A percentile compares a stretch with the other conserved stretches of the same genome.
Evolutionary conservation across 2,797 vertebrate species (phyloP).

Genomic region (Neosilurus mollespiculum): DNA sequence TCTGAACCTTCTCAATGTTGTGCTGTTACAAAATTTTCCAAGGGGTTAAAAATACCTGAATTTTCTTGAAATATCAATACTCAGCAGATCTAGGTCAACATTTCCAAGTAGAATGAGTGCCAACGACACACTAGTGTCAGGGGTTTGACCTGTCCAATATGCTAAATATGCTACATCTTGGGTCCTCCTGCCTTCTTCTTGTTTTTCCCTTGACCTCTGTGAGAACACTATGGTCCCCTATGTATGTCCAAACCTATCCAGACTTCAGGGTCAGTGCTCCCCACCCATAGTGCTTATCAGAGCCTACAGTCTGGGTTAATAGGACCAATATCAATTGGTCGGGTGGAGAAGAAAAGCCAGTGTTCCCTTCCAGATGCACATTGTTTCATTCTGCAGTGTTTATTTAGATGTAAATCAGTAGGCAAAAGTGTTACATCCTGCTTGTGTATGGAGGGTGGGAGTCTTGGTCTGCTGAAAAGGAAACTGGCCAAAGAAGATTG

Average conservation of each 20-base stretch:
- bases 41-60: too few species aligned
- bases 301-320: conserved; percentile 80
- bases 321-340: conserved; percentile 75
- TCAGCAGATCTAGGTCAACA: not conserved
- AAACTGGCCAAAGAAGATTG: conserved; percentile 80
- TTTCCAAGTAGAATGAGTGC: not conserved
- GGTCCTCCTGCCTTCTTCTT: not conserved
- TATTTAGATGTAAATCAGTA: conserved; percentile 94
- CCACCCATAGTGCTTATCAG: conserved; percentile 79
- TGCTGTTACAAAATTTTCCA: too few species aligned
- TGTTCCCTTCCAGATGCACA: conserved; percentile 81
- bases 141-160: not conserved
- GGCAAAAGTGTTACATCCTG: conserved; percentile 90
- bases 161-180: not conserved
- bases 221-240: conserved; percentile 35
- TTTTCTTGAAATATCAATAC: not conserved
- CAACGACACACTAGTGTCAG: not conserved
- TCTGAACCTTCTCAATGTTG: too few species aligned
- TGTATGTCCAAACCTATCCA: conserved; percentile 59
- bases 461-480: conserved; percentile 71
- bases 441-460: conserved; percentile 77
- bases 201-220: conserved; percentile 31
- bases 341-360: conserved; percentile 72
- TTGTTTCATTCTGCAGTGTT: conserved; percentile 90
- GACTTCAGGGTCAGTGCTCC: conserved; percentile 50